Percentiles rank a stretch among this genome's conserved stretches.
phyloP scores from a whole-genome alignment of 2,113 vertebrate genomes.

The Arothron firmamentum region DNA sequence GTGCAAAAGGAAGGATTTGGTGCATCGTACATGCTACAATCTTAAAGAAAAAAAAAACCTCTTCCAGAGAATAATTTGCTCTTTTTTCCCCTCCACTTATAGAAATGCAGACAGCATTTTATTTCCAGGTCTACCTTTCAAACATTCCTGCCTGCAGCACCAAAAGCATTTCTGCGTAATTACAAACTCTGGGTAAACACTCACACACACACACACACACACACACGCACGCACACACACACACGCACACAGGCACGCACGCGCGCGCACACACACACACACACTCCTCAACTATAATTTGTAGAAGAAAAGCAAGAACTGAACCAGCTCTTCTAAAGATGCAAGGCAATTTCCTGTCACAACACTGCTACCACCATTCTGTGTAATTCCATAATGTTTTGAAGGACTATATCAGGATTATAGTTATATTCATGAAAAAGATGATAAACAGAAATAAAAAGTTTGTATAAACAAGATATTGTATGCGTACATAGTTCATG shows the following conservation, averaged over 20 bases:
- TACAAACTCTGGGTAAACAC: slow-evolving; percentile 4
- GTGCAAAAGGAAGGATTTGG: slow-evolving; percentile 13
- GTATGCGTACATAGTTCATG: neutral
- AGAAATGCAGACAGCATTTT: neutral
- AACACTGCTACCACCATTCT: neutral
- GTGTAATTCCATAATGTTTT: slow-evolving; percentile 24
- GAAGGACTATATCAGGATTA: slow-evolving; percentile 22
- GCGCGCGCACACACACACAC: too few relatives aligned
- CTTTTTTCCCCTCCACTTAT: neutral
- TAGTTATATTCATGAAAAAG: slow-evolving; percentile 6
- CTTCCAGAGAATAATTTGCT: neutral
- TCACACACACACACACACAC: too few relatives aligned
- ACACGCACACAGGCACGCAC: too few relatives aligned
- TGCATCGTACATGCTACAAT: neutral
- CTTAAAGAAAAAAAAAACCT: too few relatives aligned
- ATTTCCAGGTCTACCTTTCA: neutral
- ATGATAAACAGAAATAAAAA: neutral
- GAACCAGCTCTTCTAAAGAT: neutral
- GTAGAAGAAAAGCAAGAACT: neutral
- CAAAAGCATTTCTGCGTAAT: slow-evolving; percentile 3
- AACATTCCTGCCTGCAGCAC: neutral
- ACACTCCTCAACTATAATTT: neutral
- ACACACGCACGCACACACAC: too few relatives aligned
- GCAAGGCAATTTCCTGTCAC: slow-evolving; percentile 1
- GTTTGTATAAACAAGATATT: neutral